Evolutionary conservation across 2,113 vertebrate species (phyloP), one percentile per base, ranked within the genome.

Genomic region (Plestiodon gilberti): DNA sequence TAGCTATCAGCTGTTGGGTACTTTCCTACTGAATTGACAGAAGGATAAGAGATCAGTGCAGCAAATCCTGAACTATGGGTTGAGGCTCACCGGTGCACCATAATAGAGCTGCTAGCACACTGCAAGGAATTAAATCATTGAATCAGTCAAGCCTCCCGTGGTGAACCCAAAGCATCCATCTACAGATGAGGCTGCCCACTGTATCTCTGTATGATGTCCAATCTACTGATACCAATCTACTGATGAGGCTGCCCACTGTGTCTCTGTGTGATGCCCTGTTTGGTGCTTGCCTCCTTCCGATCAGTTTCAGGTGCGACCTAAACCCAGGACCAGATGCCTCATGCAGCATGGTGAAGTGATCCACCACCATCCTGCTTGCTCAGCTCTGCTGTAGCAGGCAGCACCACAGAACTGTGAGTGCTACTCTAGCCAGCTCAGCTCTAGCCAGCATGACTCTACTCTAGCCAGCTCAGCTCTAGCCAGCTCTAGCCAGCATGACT

Each of bases 1-100:
- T n/a, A 90, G 76, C 70, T 3, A 3, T 59, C 38, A 23, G 2
- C 1, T 35, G 55, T 3, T 40, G 40, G 6, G 17, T 4, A 0
- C n/a, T 2, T 48, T 1, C 15, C 5, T 20, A 33, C 5, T 0
- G 30, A 85, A 76, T 62, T 84, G 89, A 33, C 84, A 48, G 76
- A 81, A 88, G 73, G 0, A 0, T 84, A 80, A 48, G 70, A 91
- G 71, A 65, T 33, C 81, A 81, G 85, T 59, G 88, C 18, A 20
- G 17, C 64, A 86, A 52, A 52, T 23, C 30, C 6, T 11, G 62
- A 30, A 3, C 28, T 1, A 2, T 57, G 17, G 2, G 17, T 57
- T 17, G 55, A 57, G 17, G 55, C 13, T 2, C 55, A 57, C 11
- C 13, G 55, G 55, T 25, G 69, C 23, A 8, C 23, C 9, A 75